A percentile compares a stretch with the other conserved stretches of the same genome.
phyloP scores from a whole-genome alignment of 1,140 invertebrate species.

The Lepidostoma basale region DNA sequence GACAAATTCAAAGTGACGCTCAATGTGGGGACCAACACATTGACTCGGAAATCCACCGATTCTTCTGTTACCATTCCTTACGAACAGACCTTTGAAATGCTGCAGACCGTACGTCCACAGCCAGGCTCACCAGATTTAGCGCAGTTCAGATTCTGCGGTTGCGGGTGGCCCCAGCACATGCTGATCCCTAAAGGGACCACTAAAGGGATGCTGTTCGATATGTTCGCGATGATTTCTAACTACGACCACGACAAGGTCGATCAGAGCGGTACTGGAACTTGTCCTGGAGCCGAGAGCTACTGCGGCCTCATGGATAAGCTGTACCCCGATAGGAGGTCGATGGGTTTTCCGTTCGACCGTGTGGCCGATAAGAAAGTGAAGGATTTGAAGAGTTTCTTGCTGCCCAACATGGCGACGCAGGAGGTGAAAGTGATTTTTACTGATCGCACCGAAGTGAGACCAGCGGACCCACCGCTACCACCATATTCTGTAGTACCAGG shows the following conservation, averaged over 20 bases:
- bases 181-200: slow-evolving; percentile 71
- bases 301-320: slow-evolving; percentile 74
- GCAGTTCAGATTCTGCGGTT: slow-evolving; percentile 63
- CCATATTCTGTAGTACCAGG: too few relatives aligned
- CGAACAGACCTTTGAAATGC: slow-evolving; percentile 65
- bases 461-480: too few relatives aligned
- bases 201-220: slow-evolving; percentile 66
- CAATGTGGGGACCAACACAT: slow-evolving; percentile 61
- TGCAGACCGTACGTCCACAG: slow-evolving; percentile 50
- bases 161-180: slow-evolving; percentile 73
- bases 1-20: slow-evolving; percentile 65
- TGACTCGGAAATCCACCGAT: slow-evolving; percentile 62
- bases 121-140: slow-evolving; percentile 47
- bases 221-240: slow-evolving; percentile 79
- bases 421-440: too few relatives aligned
- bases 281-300: slow-evolving; percentile 66
- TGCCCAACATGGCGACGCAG: too few relatives aligned
- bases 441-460: too few relatives aligned
- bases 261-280: slow-evolving; percentile 56
- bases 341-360: slow-evolving; percentile 81
- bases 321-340: slow-evolving; percentile 73
- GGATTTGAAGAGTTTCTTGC: too few relatives aligned
- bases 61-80: slow-evolving; percentile 70
- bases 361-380: too few relatives aligned
- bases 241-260: slow-evolving; percentile 62